A percentile compares a stretch with the other conserved stretches of the same genome.
Evolutionary conservation across 2,888 invertebrate genomes (phyloP).

Genomic region (Spilosoma lubricipeda): DNA sequence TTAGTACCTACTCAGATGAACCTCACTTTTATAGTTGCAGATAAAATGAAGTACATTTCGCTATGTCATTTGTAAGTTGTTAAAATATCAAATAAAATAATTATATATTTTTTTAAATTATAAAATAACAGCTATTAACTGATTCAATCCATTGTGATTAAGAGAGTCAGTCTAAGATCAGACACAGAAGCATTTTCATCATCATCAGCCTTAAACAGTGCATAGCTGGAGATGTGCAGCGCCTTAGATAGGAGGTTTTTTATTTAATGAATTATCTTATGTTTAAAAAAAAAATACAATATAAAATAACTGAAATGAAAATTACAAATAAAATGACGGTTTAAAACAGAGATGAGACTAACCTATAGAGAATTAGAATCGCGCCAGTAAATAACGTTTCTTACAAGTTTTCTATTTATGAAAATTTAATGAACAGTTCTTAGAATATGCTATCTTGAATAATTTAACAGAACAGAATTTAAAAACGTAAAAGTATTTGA

Average conservation of each 20-base stretch:
- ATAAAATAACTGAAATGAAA: not conserved
- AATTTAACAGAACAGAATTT: too few species aligned
- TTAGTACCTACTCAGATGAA: constrained; percentile 49
- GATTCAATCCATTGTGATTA: not conserved
- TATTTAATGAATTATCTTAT: not conserved
- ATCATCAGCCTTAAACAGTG: too few species aligned
- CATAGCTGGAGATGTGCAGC: not conserved
- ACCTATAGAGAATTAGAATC: not conserved
- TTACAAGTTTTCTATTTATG: not conserved
- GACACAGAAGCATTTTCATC: too few species aligned
- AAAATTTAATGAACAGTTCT: too few species aligned
- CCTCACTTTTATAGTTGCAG: constrained; percentile 19
- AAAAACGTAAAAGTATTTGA: too few species aligned
- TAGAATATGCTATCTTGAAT: too few species aligned
- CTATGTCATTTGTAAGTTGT: not conserved
- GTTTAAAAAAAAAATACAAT: too few species aligned
- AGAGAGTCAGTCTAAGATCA: not conserved
- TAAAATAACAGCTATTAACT: too few species aligned
- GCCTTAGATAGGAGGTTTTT: not conserved
- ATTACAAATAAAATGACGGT: not conserved
- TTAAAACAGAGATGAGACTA: not conserved
- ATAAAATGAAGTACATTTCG: not conserved
- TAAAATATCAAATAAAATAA: not conserved
- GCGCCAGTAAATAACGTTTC: not conserved
- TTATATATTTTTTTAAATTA: too few species aligned